These are phyloP conservation scores for Synanceia verrucosa DNA, from an alignment of 2,797 vertebrate species.

Conservation along the genomic window DNA sequence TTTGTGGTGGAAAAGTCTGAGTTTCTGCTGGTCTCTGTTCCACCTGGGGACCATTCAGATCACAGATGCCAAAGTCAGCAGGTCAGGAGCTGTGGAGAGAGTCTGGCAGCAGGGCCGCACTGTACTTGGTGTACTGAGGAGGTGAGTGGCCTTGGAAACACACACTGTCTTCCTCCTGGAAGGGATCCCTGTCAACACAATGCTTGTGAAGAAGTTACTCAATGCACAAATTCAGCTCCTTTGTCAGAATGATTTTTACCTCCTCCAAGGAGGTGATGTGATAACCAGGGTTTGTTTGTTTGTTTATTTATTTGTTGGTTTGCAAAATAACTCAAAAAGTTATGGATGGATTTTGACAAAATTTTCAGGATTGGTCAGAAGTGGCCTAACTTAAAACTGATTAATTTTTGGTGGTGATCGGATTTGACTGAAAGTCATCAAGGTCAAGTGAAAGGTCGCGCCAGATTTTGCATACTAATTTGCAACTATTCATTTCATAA, in stretches of 20 bases:
- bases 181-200: neutral
- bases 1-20: neutral
- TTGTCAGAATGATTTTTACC: neutral
- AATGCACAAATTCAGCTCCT: neutral
- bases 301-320: no score
- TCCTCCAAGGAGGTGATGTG: no score
- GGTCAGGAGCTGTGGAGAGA: slow-evolving; percentile 43
- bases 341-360: no score
- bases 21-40: slow-evolving; percentile 19
- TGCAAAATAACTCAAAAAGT: no score
- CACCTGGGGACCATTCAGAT: slow-evolving; percentile 32
- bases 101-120: slow-evolving; percentile 27
- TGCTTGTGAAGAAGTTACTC: neutral
- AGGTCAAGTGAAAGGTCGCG: no score
- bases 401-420: no score
- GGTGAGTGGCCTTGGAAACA: slow-evolving; percentile 40
- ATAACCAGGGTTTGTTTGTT: no score
- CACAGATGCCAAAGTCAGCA: slow-evolving; percentile 35
- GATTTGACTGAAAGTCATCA: no score
- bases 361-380: no score
- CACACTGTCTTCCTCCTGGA: neutral
- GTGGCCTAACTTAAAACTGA: no score
- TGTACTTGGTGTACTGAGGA: slow-evolving; percentile 37
- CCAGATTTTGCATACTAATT: no score
- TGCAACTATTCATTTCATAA: no score